These are phyloP conservation scores for Pemphredon lugubris DNA, from an alignment of 2,888 invertebrate species.

Conservation along the genomic window DNA sequence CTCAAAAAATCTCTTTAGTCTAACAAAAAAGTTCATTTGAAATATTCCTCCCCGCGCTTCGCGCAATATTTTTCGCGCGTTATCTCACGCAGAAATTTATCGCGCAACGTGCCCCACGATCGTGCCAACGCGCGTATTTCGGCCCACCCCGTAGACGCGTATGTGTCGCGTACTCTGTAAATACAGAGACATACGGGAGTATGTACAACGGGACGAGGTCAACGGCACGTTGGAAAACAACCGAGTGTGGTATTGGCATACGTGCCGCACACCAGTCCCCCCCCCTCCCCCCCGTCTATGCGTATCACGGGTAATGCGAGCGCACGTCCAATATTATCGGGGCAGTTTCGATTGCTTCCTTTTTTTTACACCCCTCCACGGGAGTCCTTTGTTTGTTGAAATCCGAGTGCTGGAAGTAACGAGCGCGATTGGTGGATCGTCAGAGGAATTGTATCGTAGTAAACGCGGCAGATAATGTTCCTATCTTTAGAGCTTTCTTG, in stretches of 20 bases:
- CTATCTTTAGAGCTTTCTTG: too few relatives aligned
- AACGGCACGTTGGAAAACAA: constrained; percentile 71
- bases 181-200: constrained; percentile 25
- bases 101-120: too few relatives aligned
- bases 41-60: too few relatives aligned
- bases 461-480: too few relatives aligned
- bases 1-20: too few relatives aligned
- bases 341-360: constrained; percentile 41
- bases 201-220: constrained; percentile 62
- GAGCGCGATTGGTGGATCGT: not conserved
- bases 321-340: constrained; percentile 36
- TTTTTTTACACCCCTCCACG: constrained; percentile 24
- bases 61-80: too few relatives aligned
- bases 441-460: too few relatives aligned
- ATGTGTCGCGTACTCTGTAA: too few relatives aligned
- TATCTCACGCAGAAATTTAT: too few relatives aligned
- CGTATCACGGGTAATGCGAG: constrained; percentile 25
- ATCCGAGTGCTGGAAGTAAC: not conserved
- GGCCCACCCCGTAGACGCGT: too few relatives aligned
- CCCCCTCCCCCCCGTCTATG: not conserved
- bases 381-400: constrained; percentile 33
- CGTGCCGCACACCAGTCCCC: not conserved
- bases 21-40: too few relatives aligned
- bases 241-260: constrained; percentile 31
- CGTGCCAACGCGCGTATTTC: too few relatives aligned